Percentiles rank a stretch among this genome's conserved stretches.
Conservation (phyloP, 2,797 vertebrate species). For the Sebastiscus albofasciatus region DNA sequence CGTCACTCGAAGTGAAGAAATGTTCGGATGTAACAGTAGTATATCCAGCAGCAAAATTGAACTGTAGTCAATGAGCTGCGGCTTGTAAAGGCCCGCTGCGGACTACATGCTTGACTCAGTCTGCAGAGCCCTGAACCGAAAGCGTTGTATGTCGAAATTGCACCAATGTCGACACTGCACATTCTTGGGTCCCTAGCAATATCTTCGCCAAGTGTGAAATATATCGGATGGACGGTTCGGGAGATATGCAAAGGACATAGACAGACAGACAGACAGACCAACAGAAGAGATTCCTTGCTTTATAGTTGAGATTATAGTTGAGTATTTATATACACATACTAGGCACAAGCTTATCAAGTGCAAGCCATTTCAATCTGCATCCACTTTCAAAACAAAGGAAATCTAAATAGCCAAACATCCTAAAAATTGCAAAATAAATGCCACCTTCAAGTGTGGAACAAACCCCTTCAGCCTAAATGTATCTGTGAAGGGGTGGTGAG, state of each 20-base stretch:
- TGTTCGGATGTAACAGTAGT: fast-evolving
- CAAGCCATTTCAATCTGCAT: conserved; percentile 17
- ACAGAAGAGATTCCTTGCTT: not conserved
- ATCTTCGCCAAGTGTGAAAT: not conserved
- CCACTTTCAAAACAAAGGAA: conserved; percentile 10
- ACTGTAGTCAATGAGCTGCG: not conserved
- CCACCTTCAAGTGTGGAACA: conserved; percentile 36
- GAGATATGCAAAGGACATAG: not conserved
- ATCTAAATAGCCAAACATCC: conserved; percentile 13
- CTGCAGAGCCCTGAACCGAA: not conserved
- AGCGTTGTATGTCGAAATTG: not conserved
- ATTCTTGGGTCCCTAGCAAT: not conserved
- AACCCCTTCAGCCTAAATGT: conserved; percentile 38
- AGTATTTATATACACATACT: not conserved
- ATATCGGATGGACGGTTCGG: not conserved
- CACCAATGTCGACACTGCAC: not conserved
- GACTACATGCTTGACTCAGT: not conserved
- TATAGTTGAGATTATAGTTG: not conserved
- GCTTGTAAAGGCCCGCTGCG: not conserved
- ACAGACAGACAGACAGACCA: too few species aligned
- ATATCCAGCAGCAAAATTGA: not conserved
- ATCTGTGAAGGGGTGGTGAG: conserved; percentile 33
- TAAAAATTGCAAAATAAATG: conserved; percentile 51
- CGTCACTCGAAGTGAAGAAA: not conserved
- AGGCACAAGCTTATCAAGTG: conserved; percentile 14